Conservation (phyloP, 2,888 invertebrate genomes). For the Caenorhabditis afra region DNA sequence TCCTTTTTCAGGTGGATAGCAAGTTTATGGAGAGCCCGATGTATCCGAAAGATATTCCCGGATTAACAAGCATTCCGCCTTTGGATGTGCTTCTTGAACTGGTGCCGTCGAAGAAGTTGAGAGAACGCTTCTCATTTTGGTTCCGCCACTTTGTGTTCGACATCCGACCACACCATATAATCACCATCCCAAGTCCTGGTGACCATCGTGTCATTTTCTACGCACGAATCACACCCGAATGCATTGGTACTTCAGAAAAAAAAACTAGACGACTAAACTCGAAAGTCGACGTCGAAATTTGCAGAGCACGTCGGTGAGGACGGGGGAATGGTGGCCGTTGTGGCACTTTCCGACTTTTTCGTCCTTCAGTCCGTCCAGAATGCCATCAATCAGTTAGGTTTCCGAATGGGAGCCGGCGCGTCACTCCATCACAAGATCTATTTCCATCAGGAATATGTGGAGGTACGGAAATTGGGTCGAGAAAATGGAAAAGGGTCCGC, state of each 20-base stretch:
- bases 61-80: slow-evolving; percentile 14
- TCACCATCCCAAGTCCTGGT: slow-evolving; percentile 10
- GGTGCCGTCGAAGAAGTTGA: neutral
- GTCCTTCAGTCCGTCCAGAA: slow-evolving; percentile 42
- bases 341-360: slow-evolving; percentile 54
- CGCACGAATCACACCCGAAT: slow-evolving; percentile 45
- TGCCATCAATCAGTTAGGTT: slow-evolving; percentile 20
- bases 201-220: slow-evolving; percentile 47
- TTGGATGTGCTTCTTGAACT: slow-evolving; percentile 4
- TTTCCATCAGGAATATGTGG: slow-evolving; percentile 50
- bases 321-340: slow-evolving; percentile 49
- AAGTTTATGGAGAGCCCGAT: slow-evolving; percentile 34
- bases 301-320: slow-evolving; percentile 37
- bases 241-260: too few species aligned
- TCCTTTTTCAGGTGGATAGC: slow-evolving; percentile 22
- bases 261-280: slow-evolving; percentile 1
- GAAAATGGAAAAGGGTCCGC: neutral
- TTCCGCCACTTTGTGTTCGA: slow-evolving; percentile 39
- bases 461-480: slow-evolving; percentile 22
- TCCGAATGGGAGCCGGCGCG: slow-evolving; percentile 33
- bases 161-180: slow-evolving; percentile 28
- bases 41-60: slow-evolving; percentile 16
- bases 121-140: neutral
- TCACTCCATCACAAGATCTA: slow-evolving; percentile 60
- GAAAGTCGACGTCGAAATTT: neutral